A percentile compares a stretch with the other conserved stretches of the same genome.
phyloP scores from a whole-genome alignment of 2,888 invertebrate species.

The Papilio elwesi region DNA sequence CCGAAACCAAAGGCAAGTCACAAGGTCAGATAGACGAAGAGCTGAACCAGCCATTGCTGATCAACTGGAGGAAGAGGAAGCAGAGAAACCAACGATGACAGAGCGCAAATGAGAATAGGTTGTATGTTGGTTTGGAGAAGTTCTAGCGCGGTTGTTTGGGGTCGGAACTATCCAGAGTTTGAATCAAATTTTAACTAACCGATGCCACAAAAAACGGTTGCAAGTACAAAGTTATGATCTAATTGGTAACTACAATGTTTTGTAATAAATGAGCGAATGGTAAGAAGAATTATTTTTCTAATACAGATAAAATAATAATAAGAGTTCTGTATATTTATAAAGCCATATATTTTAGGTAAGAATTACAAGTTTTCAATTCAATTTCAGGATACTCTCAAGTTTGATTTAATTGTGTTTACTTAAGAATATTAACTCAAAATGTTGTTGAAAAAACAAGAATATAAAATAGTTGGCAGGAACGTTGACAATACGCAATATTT shows the following conservation, averaged over 20 bases:
- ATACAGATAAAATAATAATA: background rate
- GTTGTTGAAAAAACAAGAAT: no score
- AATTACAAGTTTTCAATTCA: no score
- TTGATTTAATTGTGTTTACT: no score
- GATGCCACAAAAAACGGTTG: background rate
- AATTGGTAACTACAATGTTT: background rate
- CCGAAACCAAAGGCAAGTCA: slow-evolving; percentile 66
- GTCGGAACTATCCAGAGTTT: background rate
- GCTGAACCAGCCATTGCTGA: slow-evolving; percentile 71
- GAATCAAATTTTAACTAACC: background rate
- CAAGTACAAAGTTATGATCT: background rate
- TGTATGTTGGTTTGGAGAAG: slow-evolving; percentile 10
- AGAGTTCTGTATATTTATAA: no score
- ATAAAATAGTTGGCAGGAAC: no score
- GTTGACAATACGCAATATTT: no score
- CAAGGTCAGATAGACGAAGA: slow-evolving; percentile 65
- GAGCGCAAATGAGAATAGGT: slow-evolving; percentile 49
- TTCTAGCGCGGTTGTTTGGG: background rate
- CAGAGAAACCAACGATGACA: slow-evolving; percentile 19
- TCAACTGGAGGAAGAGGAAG: slow-evolving; percentile 47
- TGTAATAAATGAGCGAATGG: background rate
- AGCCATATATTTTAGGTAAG: no score
- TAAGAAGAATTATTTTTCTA: background rate
- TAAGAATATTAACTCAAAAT: no score
- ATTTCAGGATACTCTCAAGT: no score